phyloP scores from a whole-genome alignment of 2,888 invertebrate genomes.

The Cacoxenus indagator region DNA sequence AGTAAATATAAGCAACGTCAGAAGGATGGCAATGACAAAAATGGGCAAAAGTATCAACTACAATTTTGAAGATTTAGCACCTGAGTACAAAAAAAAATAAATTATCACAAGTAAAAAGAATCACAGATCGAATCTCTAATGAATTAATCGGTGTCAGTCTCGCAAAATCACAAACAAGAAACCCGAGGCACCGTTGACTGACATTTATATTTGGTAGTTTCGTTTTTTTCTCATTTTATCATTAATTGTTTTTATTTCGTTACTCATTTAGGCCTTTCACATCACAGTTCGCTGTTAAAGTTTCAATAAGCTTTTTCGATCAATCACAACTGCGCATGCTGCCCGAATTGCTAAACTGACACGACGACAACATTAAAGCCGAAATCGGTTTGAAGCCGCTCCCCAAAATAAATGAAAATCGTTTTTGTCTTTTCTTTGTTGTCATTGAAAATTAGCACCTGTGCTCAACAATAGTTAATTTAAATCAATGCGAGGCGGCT shows the following conservation, averaged over 20 bases:
- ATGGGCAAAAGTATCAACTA: neutral
- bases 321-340: slow-evolving; percentile 34
- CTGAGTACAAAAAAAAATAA: neutral
- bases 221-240: slow-evolving; percentile 37
- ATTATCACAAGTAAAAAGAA: neutral
- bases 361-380: slow-evolving; percentile 20
- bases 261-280: neutral
- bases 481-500: slow-evolving; percentile 54
- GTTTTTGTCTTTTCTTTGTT: slow-evolving; percentile 35
- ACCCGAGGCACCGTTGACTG: neutral
- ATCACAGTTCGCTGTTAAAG: neutral
- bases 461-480: slow-evolving; percentile 44
- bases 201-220: slow-evolving; percentile 35
- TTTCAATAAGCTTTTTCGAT: slow-evolving; percentile 19
- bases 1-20: no score
- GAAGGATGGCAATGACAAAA: neutral
- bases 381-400: slow-evolving; percentile 22
- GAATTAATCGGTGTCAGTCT: neutral
- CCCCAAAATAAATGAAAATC: slow-evolving; percentile 9
- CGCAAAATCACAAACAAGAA: neutral
- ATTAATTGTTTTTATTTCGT: slow-evolving; percentile 19
- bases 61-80: neutral
- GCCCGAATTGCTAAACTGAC: neutral
- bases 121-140: neutral
- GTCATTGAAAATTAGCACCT: slow-evolving; percentile 53